Percentiles rank a stretch among this genome's conserved stretches.
phyloP scores from a whole-genome alignment of 2,113 vertebrate species.

The Engraulis encrasicolus region DNA sequence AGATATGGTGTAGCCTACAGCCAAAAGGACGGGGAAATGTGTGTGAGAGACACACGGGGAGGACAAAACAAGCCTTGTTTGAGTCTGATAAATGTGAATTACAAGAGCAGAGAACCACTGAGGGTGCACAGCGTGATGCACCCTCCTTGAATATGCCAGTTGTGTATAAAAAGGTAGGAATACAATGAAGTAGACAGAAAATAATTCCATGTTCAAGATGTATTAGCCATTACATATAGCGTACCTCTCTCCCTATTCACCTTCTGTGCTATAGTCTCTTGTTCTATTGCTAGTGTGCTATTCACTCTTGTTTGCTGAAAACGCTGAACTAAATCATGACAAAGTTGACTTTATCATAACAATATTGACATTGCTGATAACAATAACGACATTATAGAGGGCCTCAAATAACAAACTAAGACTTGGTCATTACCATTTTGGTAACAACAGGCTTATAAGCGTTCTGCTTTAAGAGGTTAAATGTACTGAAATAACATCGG shows the following conservation, averaged over 20 bases:
- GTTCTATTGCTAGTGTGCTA: too few species aligned
- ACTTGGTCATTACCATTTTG: too few species aligned
- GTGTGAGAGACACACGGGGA: not conserved
- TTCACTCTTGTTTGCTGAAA: too few species aligned
- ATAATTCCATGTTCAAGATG: not conserved
- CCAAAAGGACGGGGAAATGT: not conserved
- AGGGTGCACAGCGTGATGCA: not conserved
- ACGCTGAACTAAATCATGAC: too few species aligned
- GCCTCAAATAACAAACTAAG: too few species aligned
- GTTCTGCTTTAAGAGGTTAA: too few species aligned
- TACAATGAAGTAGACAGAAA: not conserved
- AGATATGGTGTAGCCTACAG: conserved; percentile 6
- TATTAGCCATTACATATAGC: not conserved
- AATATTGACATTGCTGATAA: too few species aligned
- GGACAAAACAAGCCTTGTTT: conserved; percentile 1
- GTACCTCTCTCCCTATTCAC: not conserved
- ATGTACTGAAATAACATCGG: not conserved
- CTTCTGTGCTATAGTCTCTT: too few species aligned
- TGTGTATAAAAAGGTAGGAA: not conserved
- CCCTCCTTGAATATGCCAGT: not conserved
- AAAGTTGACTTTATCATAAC: too few species aligned
- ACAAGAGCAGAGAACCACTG: not conserved
- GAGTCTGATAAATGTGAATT: conserved; percentile 2
- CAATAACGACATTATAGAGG: too few species aligned
- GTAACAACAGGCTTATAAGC: too few species aligned